A percentile compares a stretch with the other conserved stretches of the same genome.
phyloP scores from a whole-genome alignment of 2,113 vertebrate species.

The Leptosomus discolor region DNA sequence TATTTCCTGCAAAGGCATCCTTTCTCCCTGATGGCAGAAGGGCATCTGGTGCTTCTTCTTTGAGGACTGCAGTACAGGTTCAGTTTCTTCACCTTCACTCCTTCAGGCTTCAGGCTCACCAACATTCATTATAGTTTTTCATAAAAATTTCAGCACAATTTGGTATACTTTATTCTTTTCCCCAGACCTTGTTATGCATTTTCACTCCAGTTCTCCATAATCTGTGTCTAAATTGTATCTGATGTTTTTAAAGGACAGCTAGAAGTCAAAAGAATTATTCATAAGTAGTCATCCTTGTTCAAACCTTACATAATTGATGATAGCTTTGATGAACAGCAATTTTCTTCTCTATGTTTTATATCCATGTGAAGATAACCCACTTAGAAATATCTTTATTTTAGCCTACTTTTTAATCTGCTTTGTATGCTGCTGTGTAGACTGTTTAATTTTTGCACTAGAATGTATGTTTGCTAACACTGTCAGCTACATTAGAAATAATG shows the following conservation, averaged over 20 bases:
- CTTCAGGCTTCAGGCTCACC: background rate
- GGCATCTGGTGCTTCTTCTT: background rate
- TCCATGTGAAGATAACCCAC: background rate
- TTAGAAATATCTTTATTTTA: background rate
- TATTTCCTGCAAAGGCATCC: background rate
- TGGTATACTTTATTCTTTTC: background rate
- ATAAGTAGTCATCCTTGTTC: background rate
- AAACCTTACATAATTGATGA: background rate
- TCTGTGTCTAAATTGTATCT: background rate
- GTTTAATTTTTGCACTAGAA: background rate
- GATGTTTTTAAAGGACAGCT: background rate
- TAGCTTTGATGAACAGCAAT: background rate
- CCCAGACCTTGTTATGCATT: background rate
- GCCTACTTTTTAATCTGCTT: background rate
- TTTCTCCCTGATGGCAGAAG: background rate
- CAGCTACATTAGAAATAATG: background rate
- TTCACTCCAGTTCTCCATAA: background rate
- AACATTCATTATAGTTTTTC: background rate
- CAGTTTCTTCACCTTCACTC: background rate
- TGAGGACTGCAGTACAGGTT: background rate
- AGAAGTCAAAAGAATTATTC: constrained; percentile 9
- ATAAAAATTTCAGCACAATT: background rate
- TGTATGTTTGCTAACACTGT: background rate
- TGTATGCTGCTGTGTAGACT: background rate
- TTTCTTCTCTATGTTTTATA: background rate